A percentile compares a stretch with the other conserved stretches of the same genome.
These are phyloP conservation scores for Pseudomugil gertrudae DNA, from an alignment of 2,797 vertebrate species.

Conservation along the genomic window DNA sequence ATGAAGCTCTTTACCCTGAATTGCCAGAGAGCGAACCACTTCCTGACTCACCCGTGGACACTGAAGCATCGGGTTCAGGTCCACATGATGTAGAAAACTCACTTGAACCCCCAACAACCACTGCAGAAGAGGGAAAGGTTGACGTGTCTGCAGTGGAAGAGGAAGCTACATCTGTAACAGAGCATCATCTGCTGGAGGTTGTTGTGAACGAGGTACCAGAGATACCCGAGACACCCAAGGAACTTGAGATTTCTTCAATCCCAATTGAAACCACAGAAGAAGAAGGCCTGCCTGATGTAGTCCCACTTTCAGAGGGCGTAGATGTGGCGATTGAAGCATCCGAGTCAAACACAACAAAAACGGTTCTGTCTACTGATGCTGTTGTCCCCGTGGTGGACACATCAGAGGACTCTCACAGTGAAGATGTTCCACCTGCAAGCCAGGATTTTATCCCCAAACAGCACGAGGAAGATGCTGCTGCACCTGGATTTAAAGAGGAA, in stretches of 20 bases:
- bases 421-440: slow-evolving; percentile 12
- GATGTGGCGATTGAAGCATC: slow-evolving; percentile 35
- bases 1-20: slow-evolving; percentile 35
- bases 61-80: slow-evolving; percentile 68
- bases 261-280: slow-evolving; percentile 43
- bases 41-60: slow-evolving; percentile 56
- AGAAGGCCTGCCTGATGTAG: slow-evolving; percentile 24
- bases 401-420: slow-evolving; percentile 22
- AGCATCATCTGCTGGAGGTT: slow-evolving; percentile 24
- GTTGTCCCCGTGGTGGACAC: slow-evolving; percentile 17
- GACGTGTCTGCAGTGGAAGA: slow-evolving; percentile 11
- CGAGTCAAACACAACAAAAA: slow-evolving; percentile 26
- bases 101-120: slow-evolving; percentile 11
- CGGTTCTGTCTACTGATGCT: slow-evolving; percentile 15
- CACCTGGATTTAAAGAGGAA: slow-evolving; percentile 37
- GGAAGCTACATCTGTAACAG: slow-evolving; percentile 20
- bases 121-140: slow-evolving; percentile 19
- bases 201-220: slow-evolving; percentile 17
- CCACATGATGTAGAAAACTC: slow-evolving; percentile 31
- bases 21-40: slow-evolving; percentile 37
- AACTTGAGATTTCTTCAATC: slow-evolving; percentile 36
- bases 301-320: slow-evolving; percentile 34
- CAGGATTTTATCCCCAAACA: background rate
- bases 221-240: slow-evolving; percentile 26
- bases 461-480: slow-evolving; percentile 21